Evolutionary conservation across 2,888 invertebrate species (phyloP), one percentile per base, ranked within the genome.

Genomic region (Scelioninae gen. 1): DNA sequence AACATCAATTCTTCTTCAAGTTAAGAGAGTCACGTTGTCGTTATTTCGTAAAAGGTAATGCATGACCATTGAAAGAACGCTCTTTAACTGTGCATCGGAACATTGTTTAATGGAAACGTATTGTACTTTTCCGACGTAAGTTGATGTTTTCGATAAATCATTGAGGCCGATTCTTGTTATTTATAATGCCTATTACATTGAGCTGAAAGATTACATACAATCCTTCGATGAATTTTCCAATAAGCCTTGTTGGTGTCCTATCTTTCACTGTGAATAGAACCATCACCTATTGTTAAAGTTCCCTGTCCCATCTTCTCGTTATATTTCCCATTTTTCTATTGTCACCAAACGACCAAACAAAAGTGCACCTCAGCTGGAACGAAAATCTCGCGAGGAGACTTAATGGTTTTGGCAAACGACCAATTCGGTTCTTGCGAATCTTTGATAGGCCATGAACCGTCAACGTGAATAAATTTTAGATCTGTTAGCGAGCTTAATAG

Each of bases 251-350:
- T 78, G 75, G 65, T 77, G 75, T 74, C 47, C 56, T 81, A 77
- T 84, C 84, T 80, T 65, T 81, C 31, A 49, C 34, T 71, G 56
- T 75, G 78, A 84, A 78, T 78, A 71, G 81, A 80, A 62, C 69
- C 84, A 81, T 84, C 83, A 51, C 31, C 80, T 74, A 84, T 84
- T 84, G 84, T 84, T 51, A 38, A 49, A 53, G 40, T 63, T 77
- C 56, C 53, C 80, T 68, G 65, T 51, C 68, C 78, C 63, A 43
- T 72, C 75, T 80, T 63, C 85, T 88, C 86, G 86, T 89, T 90
- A 89, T 89, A 89, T 89, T 89, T 90, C 86, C 86, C 88, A 88
- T 88, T 87, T 88, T 88, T 83, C 87, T 86, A 89, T 91, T 91
- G 89, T 90, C 88, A 88, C 87, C 88, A 85, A 79, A 83, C 86